Evolutionary conservation across 2,797 vertebrate genomes (phyloP), one percentile per base, ranked within the genome.

Genomic region (Brachyalestes nurse): DNA sequence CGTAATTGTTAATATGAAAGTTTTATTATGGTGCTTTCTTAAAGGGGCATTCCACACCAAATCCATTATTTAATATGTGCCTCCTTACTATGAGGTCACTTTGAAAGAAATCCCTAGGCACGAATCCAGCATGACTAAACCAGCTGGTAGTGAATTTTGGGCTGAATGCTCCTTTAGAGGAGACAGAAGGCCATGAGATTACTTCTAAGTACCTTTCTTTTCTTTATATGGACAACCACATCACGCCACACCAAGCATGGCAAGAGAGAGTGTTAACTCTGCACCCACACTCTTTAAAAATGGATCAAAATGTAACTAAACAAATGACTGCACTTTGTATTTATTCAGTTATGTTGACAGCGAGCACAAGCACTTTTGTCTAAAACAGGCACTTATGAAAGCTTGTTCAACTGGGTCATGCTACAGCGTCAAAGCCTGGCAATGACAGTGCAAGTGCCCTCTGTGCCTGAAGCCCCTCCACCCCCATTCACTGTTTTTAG

Each of bases 381-480:
- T 34, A 19, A 34, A 80, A 82, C 51, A 47, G 71, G 64, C 45
- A 71, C 38, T 53, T 12, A 34, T 17, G 47, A 82, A 61, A 78
- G 79, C 60, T 80, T 0, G 57, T 16, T 47, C 57, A 75, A 38
- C 17, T 60, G 42, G 51, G 17, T 51, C 12, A 55, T 47, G 81
- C 81, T 55, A 66, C 79, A 40, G 61, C 10, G 12, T 53, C 70
- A 12, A 49, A 72, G 66, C 67, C 60, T 78, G 84, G 75, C 83
- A 86, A 81, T 88, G 88, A 87, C 67, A 83, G 71, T 78, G 14
- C 58, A 70, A 82, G 72, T 82, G 82, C 80, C 82, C 66, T 83
- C 55, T 60, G 5, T 79, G 10, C 28, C 79, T 77, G 25, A 65
- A 75, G 78, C 77, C 47, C 28, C 17, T 28, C 13, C 70, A 81